phyloP scores from a whole-genome alignment of 2,888 invertebrate genomes.

The Agapetus fuscipes region DNA sequence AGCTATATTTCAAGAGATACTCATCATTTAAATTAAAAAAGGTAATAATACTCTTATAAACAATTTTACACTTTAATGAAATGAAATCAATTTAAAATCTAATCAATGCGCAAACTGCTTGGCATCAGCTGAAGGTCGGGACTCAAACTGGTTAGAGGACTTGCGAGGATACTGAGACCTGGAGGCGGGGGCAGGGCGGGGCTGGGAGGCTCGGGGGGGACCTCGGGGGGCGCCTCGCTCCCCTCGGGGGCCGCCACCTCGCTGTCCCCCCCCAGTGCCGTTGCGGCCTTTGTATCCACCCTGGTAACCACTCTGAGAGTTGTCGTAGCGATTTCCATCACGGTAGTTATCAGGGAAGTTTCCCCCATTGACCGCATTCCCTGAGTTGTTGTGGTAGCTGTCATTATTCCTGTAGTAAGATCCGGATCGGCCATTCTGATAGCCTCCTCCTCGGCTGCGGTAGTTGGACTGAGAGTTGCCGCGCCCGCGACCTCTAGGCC shows the following conservation, averaged over 20 bases:
- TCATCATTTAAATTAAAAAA: no score
- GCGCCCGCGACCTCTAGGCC: constrained; percentile 24
- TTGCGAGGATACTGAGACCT: constrained; percentile 32
- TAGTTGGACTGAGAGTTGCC: constrained; percentile 29
- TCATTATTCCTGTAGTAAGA: constrained; percentile 24
- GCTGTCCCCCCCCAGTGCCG: constrained; percentile 29
- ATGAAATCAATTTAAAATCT: no score
- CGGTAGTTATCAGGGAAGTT: constrained; percentile 23
- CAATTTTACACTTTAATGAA: no score
- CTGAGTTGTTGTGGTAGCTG: constrained; percentile 25
- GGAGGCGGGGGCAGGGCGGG: constrained; percentile 25
- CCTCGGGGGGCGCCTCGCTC: constrained; percentile 25
- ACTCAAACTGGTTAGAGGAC: constrained; percentile 26
- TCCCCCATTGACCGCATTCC: constrained; percentile 25
- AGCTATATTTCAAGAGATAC: no score
- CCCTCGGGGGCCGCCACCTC: constrained; percentile 30
- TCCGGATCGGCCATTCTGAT: constrained; percentile 32
- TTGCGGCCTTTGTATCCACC: constrained; percentile 41
- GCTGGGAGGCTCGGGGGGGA: constrained; percentile 26
- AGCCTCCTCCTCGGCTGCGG: constrained; percentile 32
- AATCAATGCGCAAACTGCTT: constrained; percentile 17
- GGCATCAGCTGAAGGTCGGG: constrained; percentile 24
- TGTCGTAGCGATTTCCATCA: constrained; percentile 19
- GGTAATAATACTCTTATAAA: no score
- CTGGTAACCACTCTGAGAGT: constrained; percentile 28